Base-by-base conservation (phyloP, 2,888 invertebrate species). In the Brachypalpus laphriformis region DNA sequence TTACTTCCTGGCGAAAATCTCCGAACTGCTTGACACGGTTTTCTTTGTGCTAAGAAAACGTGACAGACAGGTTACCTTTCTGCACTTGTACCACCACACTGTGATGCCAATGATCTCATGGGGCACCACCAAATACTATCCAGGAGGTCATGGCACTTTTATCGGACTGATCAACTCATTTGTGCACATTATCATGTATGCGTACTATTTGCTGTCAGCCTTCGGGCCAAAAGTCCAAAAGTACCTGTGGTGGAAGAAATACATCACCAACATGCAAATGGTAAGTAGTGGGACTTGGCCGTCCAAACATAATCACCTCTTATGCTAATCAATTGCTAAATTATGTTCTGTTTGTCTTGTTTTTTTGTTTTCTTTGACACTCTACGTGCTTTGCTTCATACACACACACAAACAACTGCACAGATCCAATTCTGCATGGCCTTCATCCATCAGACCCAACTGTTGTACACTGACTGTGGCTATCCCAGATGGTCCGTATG, bases 21-120 rank as follows among this genome's bases (percentile, higher is more conserved):
- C 97, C 0, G 98, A 98, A 91, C 94, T 98, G 3, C 93, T 98
- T 63, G 98, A 98, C 90, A 98, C 98, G 0, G 95, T 98, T 20
- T 98, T 98, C 93, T 98, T 98, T 92, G 96, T 98, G 16, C 93
- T 98, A 89, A 94, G 98, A 66, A 98, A 98, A 93, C 98, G 98
- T 89, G 95, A 97, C 87, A 94, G 94, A 6, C 98, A 98, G 92
- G 95, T 98, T 63, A 96, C 97, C 0, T 97, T 97, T 91, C 94
- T 98, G 68, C 98, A 98, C 90, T 94, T 98, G 89, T 98, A 98
- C 90, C 98, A 98, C 91, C 98, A 98, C 90, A 97, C 97, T 0
- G 96, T 97, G 51, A 98, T 98, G 98, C 98, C 98, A 1, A 94
- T 97, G 94, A 95, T 97, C 89, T 96, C 97, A 66, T 98, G 98